Evolutionary conservation across 2,113 vertebrate genomes (phyloP).

Genomic region (Falco punctatus): DNA sequence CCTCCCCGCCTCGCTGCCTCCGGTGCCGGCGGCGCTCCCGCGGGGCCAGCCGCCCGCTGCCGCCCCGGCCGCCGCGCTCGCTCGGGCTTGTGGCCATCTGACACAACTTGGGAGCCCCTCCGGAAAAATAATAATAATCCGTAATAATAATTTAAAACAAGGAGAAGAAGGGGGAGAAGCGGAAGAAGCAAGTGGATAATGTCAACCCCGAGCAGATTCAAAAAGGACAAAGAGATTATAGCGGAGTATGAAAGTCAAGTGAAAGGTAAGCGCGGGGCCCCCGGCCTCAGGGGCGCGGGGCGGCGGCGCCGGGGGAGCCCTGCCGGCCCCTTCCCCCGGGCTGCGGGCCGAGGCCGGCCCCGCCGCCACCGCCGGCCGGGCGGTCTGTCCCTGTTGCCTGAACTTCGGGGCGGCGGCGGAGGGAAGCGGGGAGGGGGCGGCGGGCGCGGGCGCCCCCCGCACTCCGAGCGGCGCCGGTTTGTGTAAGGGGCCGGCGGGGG

Average conservation of each 20-base stretch:
- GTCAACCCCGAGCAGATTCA: slow-evolving; percentile 91
- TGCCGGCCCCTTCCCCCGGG: background rate
- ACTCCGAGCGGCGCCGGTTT: background rate
- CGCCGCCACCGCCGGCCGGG: background rate
- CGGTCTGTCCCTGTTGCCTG: background rate
- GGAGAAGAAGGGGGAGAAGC: background rate
- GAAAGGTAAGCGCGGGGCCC: slow-evolving; percentile 84
- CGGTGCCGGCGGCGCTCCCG: background rate
- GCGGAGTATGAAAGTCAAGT: slow-evolving; percentile 97
- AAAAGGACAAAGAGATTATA: slow-evolving; percentile 99
- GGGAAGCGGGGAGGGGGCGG: background rate
- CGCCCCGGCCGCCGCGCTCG: background rate
- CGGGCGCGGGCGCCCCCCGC: background rate
- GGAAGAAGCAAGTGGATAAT: slow-evolving; percentile 76
- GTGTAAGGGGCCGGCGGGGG: background rate
- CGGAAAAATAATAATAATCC: background rate
- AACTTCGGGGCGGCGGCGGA: background rate
- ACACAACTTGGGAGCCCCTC: background rate
- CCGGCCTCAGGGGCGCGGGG: background rate
- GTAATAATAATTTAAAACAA: background rate
- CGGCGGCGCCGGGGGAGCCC: background rate
- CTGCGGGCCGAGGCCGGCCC: background rate
- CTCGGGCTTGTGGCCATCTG: background rate
- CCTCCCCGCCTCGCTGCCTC: background rate
- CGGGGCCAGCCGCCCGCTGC: background rate